Conservation (phyloP, 2,113 vertebrate genomes). For the Gambusia holbrooki region DNA sequence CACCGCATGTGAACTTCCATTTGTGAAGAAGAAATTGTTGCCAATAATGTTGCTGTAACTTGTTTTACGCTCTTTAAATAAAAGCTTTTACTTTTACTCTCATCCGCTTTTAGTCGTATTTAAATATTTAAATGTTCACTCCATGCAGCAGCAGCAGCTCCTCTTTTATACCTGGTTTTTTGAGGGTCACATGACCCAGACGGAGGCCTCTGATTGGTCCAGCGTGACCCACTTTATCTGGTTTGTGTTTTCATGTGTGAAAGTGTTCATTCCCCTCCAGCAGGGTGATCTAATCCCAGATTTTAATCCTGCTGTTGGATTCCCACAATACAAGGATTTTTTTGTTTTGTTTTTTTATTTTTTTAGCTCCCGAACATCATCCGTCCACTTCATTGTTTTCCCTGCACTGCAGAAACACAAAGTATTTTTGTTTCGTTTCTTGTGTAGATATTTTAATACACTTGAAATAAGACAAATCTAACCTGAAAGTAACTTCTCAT, state of each 20-base stretch:
- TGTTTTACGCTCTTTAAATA: constrained; percentile 65
- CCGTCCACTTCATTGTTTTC: neutral
- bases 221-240: constrained; percentile 71
- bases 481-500: too few relatives aligned
- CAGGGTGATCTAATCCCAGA: constrained; percentile 67
- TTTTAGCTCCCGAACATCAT: too few relatives aligned
- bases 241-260: constrained; percentile 40
- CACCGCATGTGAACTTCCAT: constrained; percentile 30
- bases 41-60: constrained; percentile 51
- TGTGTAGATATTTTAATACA: too few relatives aligned
- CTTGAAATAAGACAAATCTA: too few relatives aligned
- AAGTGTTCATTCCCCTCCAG: constrained; percentile 51
- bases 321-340: constrained; percentile 10
- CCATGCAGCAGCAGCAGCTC: constrained; percentile 2
- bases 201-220: constrained; percentile 57
- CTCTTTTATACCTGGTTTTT: constrained; percentile 73
- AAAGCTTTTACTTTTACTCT: constrained; percentile 60
- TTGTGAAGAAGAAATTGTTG: constrained; percentile 34
- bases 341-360: too few relatives aligned
- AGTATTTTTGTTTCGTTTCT: too few relatives aligned
- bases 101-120: constrained; percentile 63
- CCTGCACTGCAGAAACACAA: too few relatives aligned
- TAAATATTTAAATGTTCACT: constrained; percentile 17
- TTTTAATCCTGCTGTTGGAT: constrained; percentile 69
- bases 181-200: constrained; percentile 70